Base-by-base conservation (phyloP, 2,797 vertebrate species). In the Bradypodion ventrale region DNA sequence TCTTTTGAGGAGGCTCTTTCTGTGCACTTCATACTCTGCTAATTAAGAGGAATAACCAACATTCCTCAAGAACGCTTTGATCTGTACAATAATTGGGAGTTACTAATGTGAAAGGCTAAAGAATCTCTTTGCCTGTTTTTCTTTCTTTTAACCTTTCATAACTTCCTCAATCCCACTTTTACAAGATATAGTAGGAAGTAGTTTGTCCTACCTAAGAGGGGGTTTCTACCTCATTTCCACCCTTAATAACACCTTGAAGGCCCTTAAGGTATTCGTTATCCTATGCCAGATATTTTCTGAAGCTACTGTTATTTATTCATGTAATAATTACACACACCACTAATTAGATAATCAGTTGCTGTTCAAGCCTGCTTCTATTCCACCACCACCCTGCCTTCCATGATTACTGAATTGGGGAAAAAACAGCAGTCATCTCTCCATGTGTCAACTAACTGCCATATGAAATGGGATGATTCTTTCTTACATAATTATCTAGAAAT, bases 241-340 rank as follows among this genome's bases (percentile, higher is more conserved):
- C 29, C 62, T 46, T 74, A 19, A 69, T 35, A 69, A 89, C 5
- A 79, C 62, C 56, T 77, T 68, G 59, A 29, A 80, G 35, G 75
- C 62, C 83, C 83, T 86, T 42, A n/a, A 25, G 21, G 16, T 88
- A 70, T 88, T 40, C 69, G 82, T 73, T 66, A 75, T 78, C 90
- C 83, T 82, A 82, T 74, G 32, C 21, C 75, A 82, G 82, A 89
- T 75, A 80, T 59, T 35, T 86, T 89, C 88, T 60, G 89, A 49
- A 83, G 82, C 79, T 82, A 40, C 37, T 88, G 69, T 44, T 44
- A 29, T 89, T 89, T 88, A 63, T 66, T 84, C 86, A 56, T 59
- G 62, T 68, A 83, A 44, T 72, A 90, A 86, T 66, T 87, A 85
- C 1, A 3, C 85, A 68, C 76, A 59, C 69, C 74, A 2, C 16